Conservation (phyloP, 1,140 invertebrate genomes). For the Pentalonia nigronervosa region DNA sequence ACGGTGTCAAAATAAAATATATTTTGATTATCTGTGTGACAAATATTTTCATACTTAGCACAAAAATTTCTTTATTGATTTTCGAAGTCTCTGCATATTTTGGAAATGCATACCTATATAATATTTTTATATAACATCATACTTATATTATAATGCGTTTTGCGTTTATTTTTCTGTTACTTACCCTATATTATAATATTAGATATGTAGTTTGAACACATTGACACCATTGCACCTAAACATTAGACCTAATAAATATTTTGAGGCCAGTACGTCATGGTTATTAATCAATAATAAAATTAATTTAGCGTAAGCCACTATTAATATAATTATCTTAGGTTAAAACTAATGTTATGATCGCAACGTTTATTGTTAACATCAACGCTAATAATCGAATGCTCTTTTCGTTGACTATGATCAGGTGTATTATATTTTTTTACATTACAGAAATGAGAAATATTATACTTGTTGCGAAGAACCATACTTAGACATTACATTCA, state of each 20-base stretch:
- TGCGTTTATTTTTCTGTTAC: neutral
- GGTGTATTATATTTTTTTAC: neutral
- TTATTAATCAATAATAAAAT: neutral
- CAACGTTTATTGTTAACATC: neutral
- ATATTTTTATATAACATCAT: too few relatives aligned
- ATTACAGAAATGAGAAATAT: conserved; percentile 86
- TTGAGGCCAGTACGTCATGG: neutral
- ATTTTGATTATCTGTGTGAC: too few relatives aligned
- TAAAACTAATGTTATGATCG: neutral
- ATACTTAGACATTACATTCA: conserved; percentile 98
- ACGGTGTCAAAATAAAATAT: too few relatives aligned
- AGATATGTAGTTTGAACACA: neutral
- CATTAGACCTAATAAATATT: neutral
- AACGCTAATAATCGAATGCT: neutral
- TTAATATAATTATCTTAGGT: too few relatives aligned
- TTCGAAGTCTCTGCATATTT: too few relatives aligned
- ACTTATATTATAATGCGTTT: too few relatives aligned
- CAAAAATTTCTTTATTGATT: too few relatives aligned
- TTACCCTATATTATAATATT: neutral
- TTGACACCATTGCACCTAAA: neutral
- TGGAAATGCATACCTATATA: too few relatives aligned
- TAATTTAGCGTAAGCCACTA: neutral
- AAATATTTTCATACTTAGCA: too few relatives aligned
- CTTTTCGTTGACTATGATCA: neutral
- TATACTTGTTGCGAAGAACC: conserved; percentile 97